Base-by-base conservation (phyloP, 2,888 invertebrate species). In the Athalia rosae region DNA sequence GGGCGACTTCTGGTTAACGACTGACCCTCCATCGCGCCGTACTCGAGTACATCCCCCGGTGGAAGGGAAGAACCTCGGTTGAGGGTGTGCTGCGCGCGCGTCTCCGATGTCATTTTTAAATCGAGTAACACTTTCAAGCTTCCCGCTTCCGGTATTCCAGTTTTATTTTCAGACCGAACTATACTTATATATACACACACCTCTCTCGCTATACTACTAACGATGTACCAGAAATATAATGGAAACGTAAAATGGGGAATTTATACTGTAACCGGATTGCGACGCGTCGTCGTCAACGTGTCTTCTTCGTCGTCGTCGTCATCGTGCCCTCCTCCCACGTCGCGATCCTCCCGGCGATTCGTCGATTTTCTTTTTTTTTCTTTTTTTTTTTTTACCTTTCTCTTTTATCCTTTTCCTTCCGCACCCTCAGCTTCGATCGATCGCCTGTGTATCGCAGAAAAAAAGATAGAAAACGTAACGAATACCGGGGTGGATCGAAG, bases 1-100 rank as follows among this genome's bases (percentile, higher is more conserved):
- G 91, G 90, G 79, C 90, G 88, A 82, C 88, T 90, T 81, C 86
- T 86, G 80, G 85, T 83, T 80, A 84, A 84, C 80, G 85, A 87
- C 87, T 87, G 87, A 85, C 83, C 84, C 83, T 88, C 87, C 77
- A 45, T 5, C 11, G 47, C 41, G 9, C 8, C 47, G 15, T 8
- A 66, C n/a, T 77, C 59, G 13, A 48, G 8, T 58, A 15, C 76
- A 50, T 77, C 76, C 61, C 61, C 53, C 41, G 59, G 66, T n/a
- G 67, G 71, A 71, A 71, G 53, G 8, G 77, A 73, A 50, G 61
- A n/a, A 77, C 69, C 71, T 53, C 77, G 48, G 53, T 28, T 28
- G 28, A 50, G 48, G 67, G 67, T 58, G 9, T 61, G 71, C 43
- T 76, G 76, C 76, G 76, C 76, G 48, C 63, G 66, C 76, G 74